Percentiles rank a stretch among this genome's conserved stretches.
Evolutionary conservation across 2,797 vertebrate genomes (phyloP).

Genomic region (Xiphorhynchus erythropygius): DNA sequence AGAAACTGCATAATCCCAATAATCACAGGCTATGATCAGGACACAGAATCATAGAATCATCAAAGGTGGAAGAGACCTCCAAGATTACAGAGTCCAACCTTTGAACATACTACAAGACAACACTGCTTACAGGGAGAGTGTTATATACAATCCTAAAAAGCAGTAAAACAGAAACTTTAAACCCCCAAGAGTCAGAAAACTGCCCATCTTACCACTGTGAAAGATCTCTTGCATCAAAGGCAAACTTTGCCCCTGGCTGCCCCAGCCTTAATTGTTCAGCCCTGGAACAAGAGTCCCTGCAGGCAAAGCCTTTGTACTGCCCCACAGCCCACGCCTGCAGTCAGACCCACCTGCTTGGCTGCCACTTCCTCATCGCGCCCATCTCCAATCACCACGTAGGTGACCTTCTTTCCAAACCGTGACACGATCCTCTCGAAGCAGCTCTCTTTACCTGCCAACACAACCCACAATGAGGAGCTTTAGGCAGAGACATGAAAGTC

Average conservation of each 20-base stretch:
- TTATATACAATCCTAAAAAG: neutral
- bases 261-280: neutral
- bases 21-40: neutral
- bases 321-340: neutral
- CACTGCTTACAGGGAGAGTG: neutral
- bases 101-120: neutral
- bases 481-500: neutral
- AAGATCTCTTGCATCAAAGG: neutral
- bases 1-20: neutral
- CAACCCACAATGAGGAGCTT: neutral
- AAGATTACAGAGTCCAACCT: neutral
- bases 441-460: slow-evolving; percentile 90
- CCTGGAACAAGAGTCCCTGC: neutral
- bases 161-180: neutral
- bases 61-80: neutral
- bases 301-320: neutral
- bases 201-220: neutral
- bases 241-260: neutral
- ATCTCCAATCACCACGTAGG: slow-evolving; percentile 97
- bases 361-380: slow-evolving; percentile 96
- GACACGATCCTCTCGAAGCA: slow-evolving; percentile 97
- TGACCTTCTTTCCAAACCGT: slow-evolving; percentile 96
- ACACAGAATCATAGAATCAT: neutral
- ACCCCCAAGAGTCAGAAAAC: neutral
- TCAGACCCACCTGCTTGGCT: slow-evolving; percentile 89